A percentile compares a stretch with the other conserved stretches of the same genome.
Evolutionary conservation across 2,113 vertebrate genomes (phyloP).

Genomic region (Oncorhynchus tshawytscha): DNA sequence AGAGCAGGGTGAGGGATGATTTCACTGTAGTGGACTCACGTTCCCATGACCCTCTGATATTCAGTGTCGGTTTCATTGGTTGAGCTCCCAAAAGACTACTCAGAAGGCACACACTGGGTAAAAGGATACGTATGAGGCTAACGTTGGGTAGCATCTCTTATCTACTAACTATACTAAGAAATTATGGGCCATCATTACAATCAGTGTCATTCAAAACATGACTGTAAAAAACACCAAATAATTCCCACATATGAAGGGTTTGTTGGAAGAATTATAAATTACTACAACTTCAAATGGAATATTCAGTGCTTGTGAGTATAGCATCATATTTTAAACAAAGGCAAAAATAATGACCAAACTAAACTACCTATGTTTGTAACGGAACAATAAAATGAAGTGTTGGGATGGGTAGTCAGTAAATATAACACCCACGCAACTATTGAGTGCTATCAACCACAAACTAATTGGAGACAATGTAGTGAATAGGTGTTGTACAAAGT

Average conservation of each 20-base stretch:
- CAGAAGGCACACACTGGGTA: not conserved
- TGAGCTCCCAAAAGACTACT: not conserved
- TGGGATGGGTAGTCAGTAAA: no score
- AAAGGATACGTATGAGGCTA: not conserved
- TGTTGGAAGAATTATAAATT: not conserved
- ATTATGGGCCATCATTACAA: not conserved
- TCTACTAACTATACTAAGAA: not conserved
- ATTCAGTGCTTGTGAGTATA: conserved; percentile 10
- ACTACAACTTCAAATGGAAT: not conserved
- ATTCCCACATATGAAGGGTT: not conserved
- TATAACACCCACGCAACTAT: no score
- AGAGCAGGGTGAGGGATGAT: not conserved
- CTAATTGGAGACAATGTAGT: conserved; percentile 59
- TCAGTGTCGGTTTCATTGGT: not conserved
- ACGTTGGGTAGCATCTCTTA: not conserved
- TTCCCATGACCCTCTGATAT: not conserved
- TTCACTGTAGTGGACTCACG: not conserved
- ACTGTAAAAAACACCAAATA: not conserved
- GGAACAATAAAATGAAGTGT: no score
- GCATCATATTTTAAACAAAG: not conserved
- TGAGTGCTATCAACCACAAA: no score
- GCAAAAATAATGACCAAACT: not conserved
- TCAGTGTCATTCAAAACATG: not conserved
- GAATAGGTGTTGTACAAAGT: conserved; percentile 74
- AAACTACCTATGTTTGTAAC: not conserved